Conservation (phyloP, 2,113 vertebrate genomes). For the Dipodomys merriami region DNA sequence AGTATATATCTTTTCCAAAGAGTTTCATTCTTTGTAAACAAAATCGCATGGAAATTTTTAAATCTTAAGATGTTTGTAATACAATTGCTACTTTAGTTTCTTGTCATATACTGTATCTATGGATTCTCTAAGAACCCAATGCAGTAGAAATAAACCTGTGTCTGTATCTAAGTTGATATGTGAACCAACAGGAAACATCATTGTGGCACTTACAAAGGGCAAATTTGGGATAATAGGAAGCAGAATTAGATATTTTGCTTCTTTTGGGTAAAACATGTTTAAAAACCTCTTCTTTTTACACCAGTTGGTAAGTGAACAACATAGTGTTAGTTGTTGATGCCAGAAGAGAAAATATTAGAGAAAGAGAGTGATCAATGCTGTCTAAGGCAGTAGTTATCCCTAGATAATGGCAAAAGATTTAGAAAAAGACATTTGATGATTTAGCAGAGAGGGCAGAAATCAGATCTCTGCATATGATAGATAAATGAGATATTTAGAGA, state of each 20-base stretch:
- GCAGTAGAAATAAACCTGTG: not conserved
- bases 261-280: not conserved
- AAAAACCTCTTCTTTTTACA: not conserved
- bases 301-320: not conserved
- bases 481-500: slow-evolving; percentile 39
- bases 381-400: not conserved
- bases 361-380: not conserved
- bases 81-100: not conserved
- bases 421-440: not conserved
- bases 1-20: not conserved
- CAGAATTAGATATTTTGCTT: not conserved
- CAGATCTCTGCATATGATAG: not conserved
- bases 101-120: not conserved
- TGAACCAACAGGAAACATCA: not conserved
- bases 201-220: not conserved
- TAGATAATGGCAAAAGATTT: not conserved
- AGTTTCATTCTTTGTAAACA: not conserved
- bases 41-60: not conserved
- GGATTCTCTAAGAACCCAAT: not conserved
- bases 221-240: accelerated
- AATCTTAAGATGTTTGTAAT: not conserved
- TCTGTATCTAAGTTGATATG: too few relatives aligned
- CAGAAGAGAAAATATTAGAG: not conserved
- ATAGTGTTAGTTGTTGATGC: accelerated
- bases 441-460: slow-evolving; percentile 11